phyloP scores from a whole-genome alignment of 53 echinoderm and acorn worm genomes.

The Hippasteria phrygiana region DNA sequence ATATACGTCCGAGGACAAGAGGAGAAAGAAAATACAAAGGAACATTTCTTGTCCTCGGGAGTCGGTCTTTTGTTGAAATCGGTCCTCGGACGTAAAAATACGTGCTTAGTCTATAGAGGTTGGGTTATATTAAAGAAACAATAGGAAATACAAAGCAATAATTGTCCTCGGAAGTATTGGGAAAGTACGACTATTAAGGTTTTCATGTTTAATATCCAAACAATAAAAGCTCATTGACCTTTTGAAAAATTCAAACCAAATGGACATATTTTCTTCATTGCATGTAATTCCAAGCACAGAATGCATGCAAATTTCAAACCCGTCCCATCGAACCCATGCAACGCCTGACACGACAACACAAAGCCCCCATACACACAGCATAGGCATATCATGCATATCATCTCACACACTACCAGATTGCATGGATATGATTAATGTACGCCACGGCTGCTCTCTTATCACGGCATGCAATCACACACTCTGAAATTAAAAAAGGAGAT shows the following conservation, averaged over 20 bases:
- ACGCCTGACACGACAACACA: background rate
- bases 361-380: background rate
- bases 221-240: slow-evolving; percentile 1
- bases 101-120: no score
- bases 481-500: slow-evolving; percentile 60
- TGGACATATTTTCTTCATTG: background rate
- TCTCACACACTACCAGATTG: slow-evolving; percentile 54
- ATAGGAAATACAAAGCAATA: no score
- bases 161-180: background rate
- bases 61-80: no score
- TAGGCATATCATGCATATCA: slow-evolving; percentile 21
- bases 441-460: slow-evolving; percentile 38
- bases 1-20: no score
- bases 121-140: no score
- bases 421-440: slow-evolving; percentile 46
- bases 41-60: no score
- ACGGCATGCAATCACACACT: slow-evolving; percentile 27
- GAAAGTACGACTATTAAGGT: background rate
- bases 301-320: background rate
- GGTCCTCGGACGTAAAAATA: no score
- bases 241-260: background rate
- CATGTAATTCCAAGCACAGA: background rate
- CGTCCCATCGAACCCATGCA: background rate
- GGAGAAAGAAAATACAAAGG: no score
- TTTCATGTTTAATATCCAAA: background rate